These are phyloP conservation scores for Mormyrus proboscirostris DNA, from an alignment of 2,797 vertebrate genomes.

Conservation along the genomic window DNA sequence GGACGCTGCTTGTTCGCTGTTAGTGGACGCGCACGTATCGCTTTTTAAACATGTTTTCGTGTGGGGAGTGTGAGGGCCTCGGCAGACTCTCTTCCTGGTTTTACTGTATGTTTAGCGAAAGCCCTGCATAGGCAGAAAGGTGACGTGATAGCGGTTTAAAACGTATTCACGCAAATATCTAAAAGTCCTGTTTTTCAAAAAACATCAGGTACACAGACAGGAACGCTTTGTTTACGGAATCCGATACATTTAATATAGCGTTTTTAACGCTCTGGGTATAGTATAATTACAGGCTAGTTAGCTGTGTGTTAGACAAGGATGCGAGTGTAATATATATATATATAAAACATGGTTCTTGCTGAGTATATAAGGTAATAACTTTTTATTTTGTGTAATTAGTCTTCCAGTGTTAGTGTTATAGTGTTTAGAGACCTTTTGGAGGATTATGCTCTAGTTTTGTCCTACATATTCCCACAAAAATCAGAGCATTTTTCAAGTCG, in stretches of 20 bases:
- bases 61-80: background rate
- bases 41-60: background rate
- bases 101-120: constrained; percentile 4
- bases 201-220: background rate
- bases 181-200: background rate
- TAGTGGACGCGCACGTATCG: background rate
- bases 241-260: background rate
- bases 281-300: background rate
- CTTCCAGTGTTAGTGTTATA: background rate
- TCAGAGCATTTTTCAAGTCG: background rate
- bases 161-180: background rate
- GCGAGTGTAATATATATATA: background rate
- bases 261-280: background rate
- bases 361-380: background rate
- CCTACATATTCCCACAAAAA: background rate
- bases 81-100: constrained; percentile 20
- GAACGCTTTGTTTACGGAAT: background rate
- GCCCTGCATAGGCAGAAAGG: background rate
- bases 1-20: background rate
- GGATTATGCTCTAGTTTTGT: background rate
- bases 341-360: background rate
- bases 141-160: background rate
- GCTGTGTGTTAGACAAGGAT: background rate
- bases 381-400: background rate
- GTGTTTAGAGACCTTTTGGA: background rate